phyloP scores from a whole-genome alignment of 2,113 vertebrate genomes.

The Phalacrocorax brasilianus region DNA sequence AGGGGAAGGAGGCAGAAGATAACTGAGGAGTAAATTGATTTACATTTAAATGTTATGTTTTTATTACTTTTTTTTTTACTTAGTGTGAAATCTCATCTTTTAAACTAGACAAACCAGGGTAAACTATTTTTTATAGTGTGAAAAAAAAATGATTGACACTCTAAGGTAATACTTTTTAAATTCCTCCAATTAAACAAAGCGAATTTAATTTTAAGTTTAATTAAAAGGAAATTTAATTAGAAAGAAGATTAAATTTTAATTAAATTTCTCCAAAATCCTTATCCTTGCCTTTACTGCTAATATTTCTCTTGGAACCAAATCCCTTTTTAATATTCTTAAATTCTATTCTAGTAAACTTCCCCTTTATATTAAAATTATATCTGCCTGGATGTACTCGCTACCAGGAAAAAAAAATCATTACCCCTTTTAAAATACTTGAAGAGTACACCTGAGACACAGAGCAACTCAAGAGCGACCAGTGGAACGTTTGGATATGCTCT shows the following conservation, averaged over 20 bases:
- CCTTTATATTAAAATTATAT: slow-evolving; percentile 77
- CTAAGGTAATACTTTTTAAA: slow-evolving; percentile 82
- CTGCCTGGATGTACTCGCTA: slow-evolving; percentile 73
- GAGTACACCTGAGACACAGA: slow-evolving; percentile 67
- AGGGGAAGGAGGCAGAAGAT: background rate
- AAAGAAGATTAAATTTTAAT: slow-evolving; percentile 86
- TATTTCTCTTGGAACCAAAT: slow-evolving; percentile 82
- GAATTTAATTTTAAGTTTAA: slow-evolving; percentile 86
- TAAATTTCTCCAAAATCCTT: slow-evolving; percentile 84
- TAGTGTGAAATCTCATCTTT: slow-evolving; percentile 62
- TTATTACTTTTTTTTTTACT: slow-evolving; percentile 53
- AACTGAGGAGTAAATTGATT: slow-evolving; percentile 40
- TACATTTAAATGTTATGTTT: slow-evolving; percentile 68
- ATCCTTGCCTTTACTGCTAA: slow-evolving; percentile 79
- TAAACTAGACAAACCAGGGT: slow-evolving; percentile 63
- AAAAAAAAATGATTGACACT: slow-evolving; percentile 76
- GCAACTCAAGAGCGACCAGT: slow-evolving; percentile 44
- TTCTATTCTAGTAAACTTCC: slow-evolving; percentile 80
- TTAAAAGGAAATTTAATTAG: slow-evolving; percentile 86
- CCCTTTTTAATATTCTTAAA: slow-evolving; percentile 85
- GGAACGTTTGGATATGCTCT: slow-evolving; percentile 25
- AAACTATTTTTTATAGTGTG: slow-evolving; percentile 59
- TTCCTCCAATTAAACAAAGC: slow-evolving; percentile 81
- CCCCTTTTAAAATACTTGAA: slow-evolving; percentile 75
- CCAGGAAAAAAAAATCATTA: slow-evolving; percentile 69